Conservation (phyloP, 2,888 invertebrate genomes). For the Arctia plantaginis region DNA sequence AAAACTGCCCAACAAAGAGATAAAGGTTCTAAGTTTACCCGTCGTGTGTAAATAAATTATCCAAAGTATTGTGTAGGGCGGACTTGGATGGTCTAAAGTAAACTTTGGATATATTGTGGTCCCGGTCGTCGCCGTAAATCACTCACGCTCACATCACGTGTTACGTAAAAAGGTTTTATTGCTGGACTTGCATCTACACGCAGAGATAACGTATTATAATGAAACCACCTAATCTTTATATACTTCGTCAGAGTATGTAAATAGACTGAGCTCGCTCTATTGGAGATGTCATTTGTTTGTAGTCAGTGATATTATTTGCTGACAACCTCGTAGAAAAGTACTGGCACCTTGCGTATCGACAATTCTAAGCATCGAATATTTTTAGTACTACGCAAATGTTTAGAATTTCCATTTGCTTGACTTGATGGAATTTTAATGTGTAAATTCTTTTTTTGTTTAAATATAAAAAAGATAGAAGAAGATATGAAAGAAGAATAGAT, state of each 20-base stretch:
- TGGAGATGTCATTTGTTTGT: constrained; percentile 39
- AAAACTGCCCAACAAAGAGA: constrained; percentile 80
- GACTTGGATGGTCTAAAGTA: constrained; percentile 76
- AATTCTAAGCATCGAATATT: neutral
- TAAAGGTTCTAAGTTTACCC: constrained; percentile 78
- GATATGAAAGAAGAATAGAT: too few relatives aligned
- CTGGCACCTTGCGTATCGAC: neutral
- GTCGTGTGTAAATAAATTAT: constrained; percentile 82
- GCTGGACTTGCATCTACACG: constrained; percentile 63
- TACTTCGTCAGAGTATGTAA: constrained; percentile 31
- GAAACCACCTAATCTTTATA: constrained; percentile 50
- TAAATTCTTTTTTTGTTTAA: too few relatives aligned
- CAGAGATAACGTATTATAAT: constrained; percentile 72
- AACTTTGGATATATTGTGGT: constrained; percentile 75
- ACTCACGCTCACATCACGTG: constrained; percentile 70
- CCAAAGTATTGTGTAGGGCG: constrained; percentile 70
- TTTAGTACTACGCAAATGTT: neutral
- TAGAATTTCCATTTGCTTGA: neutral
- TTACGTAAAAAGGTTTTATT: constrained; percentile 79
- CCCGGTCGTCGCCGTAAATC: constrained; percentile 75
- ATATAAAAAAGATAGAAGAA: too few relatives aligned
- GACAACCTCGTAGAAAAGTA: neutral
- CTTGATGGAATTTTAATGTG: too few relatives aligned
- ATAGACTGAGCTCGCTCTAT: constrained; percentile 36
- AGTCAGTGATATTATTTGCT: constrained; percentile 36